Evolutionary conservation across 30 jellyfish, hydroid and myxozoan species (phyloP).

Genomic region (Sanderia malayensis): DNA sequence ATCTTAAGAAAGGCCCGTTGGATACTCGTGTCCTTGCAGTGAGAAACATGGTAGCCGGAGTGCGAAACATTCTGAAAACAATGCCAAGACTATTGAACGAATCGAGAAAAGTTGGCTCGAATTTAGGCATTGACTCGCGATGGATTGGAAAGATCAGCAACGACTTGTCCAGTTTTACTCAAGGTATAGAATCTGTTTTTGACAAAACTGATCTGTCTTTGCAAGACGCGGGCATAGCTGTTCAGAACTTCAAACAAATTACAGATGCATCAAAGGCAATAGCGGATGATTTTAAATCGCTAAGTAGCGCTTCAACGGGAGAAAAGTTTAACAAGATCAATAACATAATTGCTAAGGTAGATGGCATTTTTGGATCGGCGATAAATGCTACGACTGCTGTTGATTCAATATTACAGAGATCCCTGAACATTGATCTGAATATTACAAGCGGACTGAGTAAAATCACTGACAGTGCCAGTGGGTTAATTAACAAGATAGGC

Average conservation of each 20-base stretch:
- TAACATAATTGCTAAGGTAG: constrained; percentile 21
- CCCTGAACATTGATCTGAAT: constrained; percentile 11
- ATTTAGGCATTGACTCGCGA: constrained; percentile 50
- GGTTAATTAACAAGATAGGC: constrained; percentile 69
- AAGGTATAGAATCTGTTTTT: constrained; percentile 25
- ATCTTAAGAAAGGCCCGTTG: constrained; percentile 66
- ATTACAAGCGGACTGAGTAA: constrained; percentile 63
- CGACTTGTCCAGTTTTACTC: constrained; percentile 32
- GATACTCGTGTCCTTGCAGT: constrained; percentile 65
- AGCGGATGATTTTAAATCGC: constrained; percentile 39
- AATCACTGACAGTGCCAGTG: constrained; percentile 65
- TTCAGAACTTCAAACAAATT: constrained; percentile 35
- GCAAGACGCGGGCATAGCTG: constrained; percentile 65
- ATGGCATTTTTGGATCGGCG: constrained; percentile 36
- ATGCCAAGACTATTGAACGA: constrained; percentile 64
- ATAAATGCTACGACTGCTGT: constrained; percentile 41
- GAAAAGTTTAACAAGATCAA: constrained; percentile 58
- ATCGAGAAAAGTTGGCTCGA: constrained; percentile 59
- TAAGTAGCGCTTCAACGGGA: constrained; percentile 60
- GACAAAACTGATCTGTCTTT: constrained; percentile 66
- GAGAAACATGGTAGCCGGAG: constrained; percentile 65
- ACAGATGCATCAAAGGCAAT: constrained; percentile 38
- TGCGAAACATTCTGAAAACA: constrained; percentile 45
- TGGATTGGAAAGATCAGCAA: constrained; percentile 61
- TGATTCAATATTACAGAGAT: background rate